A percentile compares a stretch with the other conserved stretches of the same genome.
Conservation (phyloP, 2,113 vertebrate genomes). For the Ictalurus furcatus region DNA sequence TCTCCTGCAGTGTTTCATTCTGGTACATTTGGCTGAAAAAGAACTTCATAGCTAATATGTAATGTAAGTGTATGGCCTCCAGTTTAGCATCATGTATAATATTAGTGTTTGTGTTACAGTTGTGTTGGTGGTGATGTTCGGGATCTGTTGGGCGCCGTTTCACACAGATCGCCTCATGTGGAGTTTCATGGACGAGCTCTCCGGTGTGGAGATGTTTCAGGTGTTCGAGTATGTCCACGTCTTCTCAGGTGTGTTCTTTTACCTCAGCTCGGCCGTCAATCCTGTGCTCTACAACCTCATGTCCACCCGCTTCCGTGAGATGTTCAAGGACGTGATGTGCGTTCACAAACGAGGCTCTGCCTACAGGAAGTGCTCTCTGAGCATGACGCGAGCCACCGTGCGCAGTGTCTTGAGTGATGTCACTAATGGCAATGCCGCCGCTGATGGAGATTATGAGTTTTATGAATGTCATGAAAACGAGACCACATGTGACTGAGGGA, state of each 20-base stretch:
- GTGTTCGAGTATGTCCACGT: slow-evolving; percentile 76
- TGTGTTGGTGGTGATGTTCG: slow-evolving; percentile 88
- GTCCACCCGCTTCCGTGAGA: slow-evolving; percentile 91
- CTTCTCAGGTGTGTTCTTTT: slow-evolving; percentile 89
- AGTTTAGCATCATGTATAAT: neutral
- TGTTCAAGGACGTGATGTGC: slow-evolving; percentile 89
- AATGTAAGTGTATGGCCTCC: neutral
- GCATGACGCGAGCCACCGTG: slow-evolving; percentile 75
- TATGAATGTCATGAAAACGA: slow-evolving; percentile 48
- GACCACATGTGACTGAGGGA: slow-evolving; percentile 56
- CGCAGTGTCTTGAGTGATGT: slow-evolving; percentile 81
- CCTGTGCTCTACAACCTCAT: slow-evolving; percentile 93
- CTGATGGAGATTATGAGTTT: slow-evolving; percentile 44
- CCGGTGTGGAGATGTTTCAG: slow-evolving; percentile 78
- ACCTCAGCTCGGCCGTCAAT: slow-evolving; percentile 87
- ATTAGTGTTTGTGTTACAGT: slow-evolving; percentile 68
- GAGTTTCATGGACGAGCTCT: slow-evolving; percentile 84
- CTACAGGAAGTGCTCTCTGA: slow-evolving; percentile 69
- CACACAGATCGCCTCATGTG: slow-evolving; percentile 90
- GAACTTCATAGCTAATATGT: neutral
- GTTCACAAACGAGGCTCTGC: neutral
- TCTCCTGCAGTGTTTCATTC: neutral
- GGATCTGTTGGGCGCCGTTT: slow-evolving; percentile 94
- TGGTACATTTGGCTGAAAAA: neutral
- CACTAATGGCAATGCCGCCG: slow-evolving; percentile 60